phyloP scores from a whole-genome alignment of 2,113 vertebrate species.

The Daphoenositta chrysoptera region DNA sequence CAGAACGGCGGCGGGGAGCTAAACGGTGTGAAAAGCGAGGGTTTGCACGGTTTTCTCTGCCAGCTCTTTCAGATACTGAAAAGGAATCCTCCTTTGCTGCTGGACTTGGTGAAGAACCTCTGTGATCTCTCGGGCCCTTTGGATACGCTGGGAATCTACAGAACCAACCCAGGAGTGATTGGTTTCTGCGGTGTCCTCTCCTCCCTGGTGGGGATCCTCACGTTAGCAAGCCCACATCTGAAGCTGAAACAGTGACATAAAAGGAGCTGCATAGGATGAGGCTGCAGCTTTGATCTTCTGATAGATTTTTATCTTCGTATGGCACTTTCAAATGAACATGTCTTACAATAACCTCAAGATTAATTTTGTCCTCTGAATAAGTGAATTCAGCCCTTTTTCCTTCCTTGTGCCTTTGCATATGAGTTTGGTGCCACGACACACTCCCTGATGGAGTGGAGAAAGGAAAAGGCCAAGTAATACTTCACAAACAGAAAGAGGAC shows the following conservation, averaged over 20 bases:
- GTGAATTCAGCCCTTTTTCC: not conserved
- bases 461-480: not conserved
- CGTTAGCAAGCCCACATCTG: conserved; percentile 78
- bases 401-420: not conserved
- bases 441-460: not conserved
- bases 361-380: not conserved
- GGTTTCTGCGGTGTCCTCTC: conserved; percentile 89
- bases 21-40: conserved; percentile 52
- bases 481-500: not conserved
- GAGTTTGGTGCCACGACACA: not conserved
- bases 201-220: conserved; percentile 87
- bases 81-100: conserved; percentile 79
- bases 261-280: not conserved
- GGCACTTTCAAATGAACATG: not conserved
- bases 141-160: conserved; percentile 82
- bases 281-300: not conserved
- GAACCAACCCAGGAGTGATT: conserved; percentile 80
- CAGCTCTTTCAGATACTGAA: conserved; percentile 75
- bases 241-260: conserved; percentile 71
- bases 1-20: not conserved
- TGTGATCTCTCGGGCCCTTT: conserved; percentile 90
- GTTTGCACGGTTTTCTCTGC: conserved; percentile 74
- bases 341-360: not conserved
- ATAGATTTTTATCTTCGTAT: not conserved
- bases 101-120: conserved; percentile 88